Conservation (phyloP, 2,113 vertebrate species). For the Chamaea fasciata region DNA sequence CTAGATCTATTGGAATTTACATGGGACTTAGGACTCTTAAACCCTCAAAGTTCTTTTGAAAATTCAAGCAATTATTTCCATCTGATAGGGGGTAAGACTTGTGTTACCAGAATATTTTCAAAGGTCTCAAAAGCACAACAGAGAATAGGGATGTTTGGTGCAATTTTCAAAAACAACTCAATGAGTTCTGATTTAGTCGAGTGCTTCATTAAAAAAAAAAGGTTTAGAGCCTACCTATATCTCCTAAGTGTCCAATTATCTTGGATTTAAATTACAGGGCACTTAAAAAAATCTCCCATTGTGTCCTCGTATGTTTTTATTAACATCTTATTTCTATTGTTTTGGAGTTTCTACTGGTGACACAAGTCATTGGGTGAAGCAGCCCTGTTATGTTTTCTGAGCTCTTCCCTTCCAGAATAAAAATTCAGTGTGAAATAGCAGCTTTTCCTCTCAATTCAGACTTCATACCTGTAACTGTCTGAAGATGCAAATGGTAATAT, state of each 20-base stretch:
- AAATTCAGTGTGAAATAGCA: background rate
- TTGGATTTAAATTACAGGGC: background rate
- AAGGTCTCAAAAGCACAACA: background rate
- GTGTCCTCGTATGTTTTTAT: background rate
- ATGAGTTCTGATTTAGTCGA: background rate
- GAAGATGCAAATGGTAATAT: background rate
- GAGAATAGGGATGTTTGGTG: background rate
- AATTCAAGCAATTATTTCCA: background rate
- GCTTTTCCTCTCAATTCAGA: background rate
- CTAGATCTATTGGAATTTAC: background rate
- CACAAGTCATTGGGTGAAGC: background rate
- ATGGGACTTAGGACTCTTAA: background rate
- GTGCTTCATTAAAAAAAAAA: background rate
- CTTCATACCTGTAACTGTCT: background rate
- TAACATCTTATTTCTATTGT: background rate
- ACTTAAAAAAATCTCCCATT: background rate
- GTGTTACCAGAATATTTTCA: background rate
- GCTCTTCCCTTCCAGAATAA: background rate
- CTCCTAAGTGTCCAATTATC: background rate
- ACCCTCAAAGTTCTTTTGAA: background rate
- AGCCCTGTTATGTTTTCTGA: background rate
- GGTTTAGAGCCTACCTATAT: background rate
- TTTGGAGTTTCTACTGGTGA: background rate
- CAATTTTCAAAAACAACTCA: background rate
- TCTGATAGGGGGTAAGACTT: background rate